Conservation (phyloP, 2,888 invertebrate genomes). For the Synanthedon andrenaeformis region DNA sequence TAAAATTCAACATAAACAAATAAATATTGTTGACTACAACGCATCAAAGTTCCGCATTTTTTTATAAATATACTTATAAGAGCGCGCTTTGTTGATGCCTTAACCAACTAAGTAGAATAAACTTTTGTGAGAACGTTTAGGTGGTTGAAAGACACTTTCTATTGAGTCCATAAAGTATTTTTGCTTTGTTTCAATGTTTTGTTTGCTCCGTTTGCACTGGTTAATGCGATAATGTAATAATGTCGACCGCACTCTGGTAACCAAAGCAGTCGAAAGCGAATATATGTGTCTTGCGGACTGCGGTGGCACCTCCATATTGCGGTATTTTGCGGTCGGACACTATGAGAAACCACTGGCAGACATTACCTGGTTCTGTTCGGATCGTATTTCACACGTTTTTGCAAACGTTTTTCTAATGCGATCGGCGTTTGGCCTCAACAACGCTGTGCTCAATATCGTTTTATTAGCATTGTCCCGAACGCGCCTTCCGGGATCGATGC, state of each 20-base stretch:
- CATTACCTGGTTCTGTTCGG: neutral
- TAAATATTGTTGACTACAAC: neutral
- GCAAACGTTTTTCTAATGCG: neutral
- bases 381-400: neutral
- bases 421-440: neutral
- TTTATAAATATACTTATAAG: neutral
- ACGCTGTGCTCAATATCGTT: neutral
- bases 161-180: no score
- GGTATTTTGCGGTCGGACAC: neutral
- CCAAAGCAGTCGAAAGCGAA: neutral
- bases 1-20: neutral
- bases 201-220: neutral
- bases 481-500: neutral
- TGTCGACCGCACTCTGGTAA: neutral
- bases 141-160: no score
- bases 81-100: no score
- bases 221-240: neutral
- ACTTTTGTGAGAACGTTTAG: no score
- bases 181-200: no score
- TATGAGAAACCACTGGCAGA: neutral
- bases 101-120: no score
- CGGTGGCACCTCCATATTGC: neutral
- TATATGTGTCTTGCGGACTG: neutral
- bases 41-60: neutral
- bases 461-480: neutral